phyloP scores from a whole-genome alignment of 1,140 invertebrate genomes.

The Bombus pascuorum region DNA sequence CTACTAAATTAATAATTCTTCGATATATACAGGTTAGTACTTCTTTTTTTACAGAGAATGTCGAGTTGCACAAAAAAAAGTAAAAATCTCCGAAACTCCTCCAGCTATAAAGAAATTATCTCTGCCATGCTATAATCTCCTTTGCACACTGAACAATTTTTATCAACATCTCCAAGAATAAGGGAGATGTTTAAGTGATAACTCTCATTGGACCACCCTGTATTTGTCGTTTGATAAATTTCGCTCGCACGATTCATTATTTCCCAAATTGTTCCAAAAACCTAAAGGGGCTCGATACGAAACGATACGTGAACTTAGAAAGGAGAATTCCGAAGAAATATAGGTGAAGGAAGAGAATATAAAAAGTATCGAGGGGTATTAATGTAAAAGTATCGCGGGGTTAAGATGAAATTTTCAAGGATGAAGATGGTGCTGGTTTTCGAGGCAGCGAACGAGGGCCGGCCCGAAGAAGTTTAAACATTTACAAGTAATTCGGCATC shows the following conservation, averaged over 20 bases:
- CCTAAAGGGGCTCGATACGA: neutral
- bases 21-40: no score
- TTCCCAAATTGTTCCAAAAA: neutral
- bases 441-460: neutral
- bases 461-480: slow-evolving; percentile 48
- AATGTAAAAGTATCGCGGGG: neutral
- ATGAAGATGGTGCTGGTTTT: neutral
- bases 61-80: no score
- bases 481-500: slow-evolving; percentile 54
- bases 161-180: no score
- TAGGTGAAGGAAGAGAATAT: neutral
- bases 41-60: no score
- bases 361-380: slow-evolving; percentile 4
- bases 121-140: no score
- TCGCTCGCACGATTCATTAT: neutral
- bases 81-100: no score
- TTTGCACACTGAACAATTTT: no score
- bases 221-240: neutral
- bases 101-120: no score
- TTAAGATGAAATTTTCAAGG: slow-evolving; percentile 35
- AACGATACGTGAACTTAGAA: neutral
- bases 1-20: no score
- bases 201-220: no score
- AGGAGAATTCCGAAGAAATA: no score
- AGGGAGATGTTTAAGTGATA: no score